Percentiles rank a stretch among this genome's conserved stretches.
Evolutionary conservation across 2,888 invertebrate species (phyloP).

Genomic region (Baccha elongata): DNA sequence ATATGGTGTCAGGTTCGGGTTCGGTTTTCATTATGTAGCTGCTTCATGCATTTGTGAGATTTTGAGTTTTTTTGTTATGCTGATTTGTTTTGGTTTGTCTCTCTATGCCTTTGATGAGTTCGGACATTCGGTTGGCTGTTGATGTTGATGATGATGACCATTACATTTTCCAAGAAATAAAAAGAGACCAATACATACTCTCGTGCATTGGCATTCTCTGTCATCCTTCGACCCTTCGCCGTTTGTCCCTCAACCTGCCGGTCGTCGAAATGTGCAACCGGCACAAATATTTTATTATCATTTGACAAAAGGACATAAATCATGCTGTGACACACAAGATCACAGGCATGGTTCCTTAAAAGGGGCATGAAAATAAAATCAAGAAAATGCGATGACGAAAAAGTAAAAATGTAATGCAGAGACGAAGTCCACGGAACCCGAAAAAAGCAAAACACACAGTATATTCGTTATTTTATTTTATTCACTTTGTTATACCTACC

Average conservation of each 20-base stretch:
- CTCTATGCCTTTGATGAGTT: slow-evolving; percentile 65
- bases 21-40: slow-evolving; percentile 44
- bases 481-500: slow-evolving; percentile 29
- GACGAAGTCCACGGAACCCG: slow-evolving; percentile 18
- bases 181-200: slow-evolving; percentile 18
- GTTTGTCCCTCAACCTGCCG: neutral
- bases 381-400: slow-evolving; percentile 27
- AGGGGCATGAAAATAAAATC: slow-evolving; percentile 60
- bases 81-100: slow-evolving; percentile 22
- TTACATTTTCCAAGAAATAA: slow-evolving; percentile 69
- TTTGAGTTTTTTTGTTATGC: slow-evolving; percentile 14
- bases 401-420: neutral
- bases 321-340: slow-evolving; percentile 73
- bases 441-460: slow-evolving; percentile 34
- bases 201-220: slow-evolving; percentile 37
- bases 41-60: slow-evolving; percentile 51
- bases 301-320: slow-evolving; percentile 73
- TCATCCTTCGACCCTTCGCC: neutral
- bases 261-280: slow-evolving; percentile 55
- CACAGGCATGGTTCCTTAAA: slow-evolving; percentile 64
- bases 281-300: slow-evolving; percentile 72
- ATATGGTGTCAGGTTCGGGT: slow-evolving; percentile 61
- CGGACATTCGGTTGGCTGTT: slow-evolving; percentile 39
- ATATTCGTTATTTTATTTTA: slow-evolving; percentile 58
- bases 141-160: slow-evolving; percentile 66